phyloP scores from a whole-genome alignment of 2,797 vertebrate species.

The Phrynocephalus guinanensis region DNA sequence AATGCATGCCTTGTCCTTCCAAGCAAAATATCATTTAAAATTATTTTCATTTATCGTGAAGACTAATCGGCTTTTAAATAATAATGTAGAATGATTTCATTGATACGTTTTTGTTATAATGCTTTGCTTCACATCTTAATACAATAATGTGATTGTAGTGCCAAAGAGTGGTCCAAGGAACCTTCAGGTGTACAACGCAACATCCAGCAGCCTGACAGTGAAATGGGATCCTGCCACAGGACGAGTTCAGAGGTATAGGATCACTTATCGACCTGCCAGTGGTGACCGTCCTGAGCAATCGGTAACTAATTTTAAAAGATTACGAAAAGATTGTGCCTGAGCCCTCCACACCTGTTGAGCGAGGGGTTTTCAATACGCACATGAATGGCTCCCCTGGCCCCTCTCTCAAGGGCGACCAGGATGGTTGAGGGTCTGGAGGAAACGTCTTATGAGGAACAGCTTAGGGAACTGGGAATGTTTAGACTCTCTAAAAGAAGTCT shows the following conservation, averaged over 20 bases:
- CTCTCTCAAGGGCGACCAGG: too few relatives aligned
- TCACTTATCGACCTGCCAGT: conserved; percentile 81
- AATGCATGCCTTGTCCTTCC: conserved; percentile 27
- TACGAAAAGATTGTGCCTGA: not conserved
- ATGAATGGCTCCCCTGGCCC: too few relatives aligned
- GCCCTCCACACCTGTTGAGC: too few relatives aligned
- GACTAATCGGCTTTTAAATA: not conserved
- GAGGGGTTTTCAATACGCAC: too few relatives aligned
- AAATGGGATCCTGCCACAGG: conserved; percentile 93
- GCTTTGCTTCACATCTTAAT: conserved; percentile 24
- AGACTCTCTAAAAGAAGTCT: too few relatives aligned
- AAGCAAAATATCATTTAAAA: not conserved
- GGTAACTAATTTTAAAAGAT: conserved; percentile 75
- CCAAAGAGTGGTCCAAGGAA: conserved; percentile 87
- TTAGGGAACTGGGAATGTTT: too few relatives aligned
- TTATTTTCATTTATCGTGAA: not conserved
- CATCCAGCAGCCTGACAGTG: conserved; percentile 85
- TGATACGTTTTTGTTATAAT: conserved; percentile 1
- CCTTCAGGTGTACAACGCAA: conserved; percentile 91
- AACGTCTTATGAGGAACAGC: too few relatives aligned
- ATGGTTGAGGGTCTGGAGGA: too few relatives aligned
- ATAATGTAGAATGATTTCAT: not conserved
- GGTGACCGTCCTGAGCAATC: conserved; percentile 82
- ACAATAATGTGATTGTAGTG: conserved; percentile 75
- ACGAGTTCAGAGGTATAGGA: conserved; percentile 88